These are phyloP conservation scores for Plectropomus leopardus DNA, from an alignment of 2,113 vertebrate species.

Conservation along the genomic window DNA sequence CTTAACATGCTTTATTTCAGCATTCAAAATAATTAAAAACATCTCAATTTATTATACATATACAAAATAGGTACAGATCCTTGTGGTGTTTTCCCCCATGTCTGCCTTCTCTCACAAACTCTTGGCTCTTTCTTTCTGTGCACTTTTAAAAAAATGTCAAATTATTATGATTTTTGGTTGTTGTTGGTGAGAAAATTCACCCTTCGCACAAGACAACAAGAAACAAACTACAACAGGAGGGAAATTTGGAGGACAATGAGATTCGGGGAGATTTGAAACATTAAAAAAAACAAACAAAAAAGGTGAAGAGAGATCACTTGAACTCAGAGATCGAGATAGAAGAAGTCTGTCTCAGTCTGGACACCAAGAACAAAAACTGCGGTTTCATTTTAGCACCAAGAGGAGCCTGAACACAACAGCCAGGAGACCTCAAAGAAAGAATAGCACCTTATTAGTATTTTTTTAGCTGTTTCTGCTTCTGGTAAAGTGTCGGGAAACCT, in stretches of 20 bases:
- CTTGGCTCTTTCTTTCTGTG: conserved; percentile 75
- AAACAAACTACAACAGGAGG: conserved; percentile 66
- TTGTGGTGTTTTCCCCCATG: conserved; percentile 85
- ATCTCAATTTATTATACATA: conserved; percentile 99
- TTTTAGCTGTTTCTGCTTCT: conserved; percentile 74
- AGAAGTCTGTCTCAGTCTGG: conserved; percentile 56
- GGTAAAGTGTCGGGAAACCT: conserved; percentile 61
- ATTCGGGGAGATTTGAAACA: conserved; percentile 30
- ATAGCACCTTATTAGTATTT: conserved; percentile 81
- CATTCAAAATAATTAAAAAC: conserved; percentile 99
- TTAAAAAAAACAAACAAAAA: conserved; percentile 21
- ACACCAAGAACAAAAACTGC: conserved; percentile 61
- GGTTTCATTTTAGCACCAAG: conserved; percentile 89
- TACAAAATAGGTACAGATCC: conserved; percentile 97
- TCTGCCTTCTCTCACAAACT: conserved; percentile 83
- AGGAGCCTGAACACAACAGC: conserved; percentile 72
- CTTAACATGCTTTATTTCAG: conserved; percentile 99
- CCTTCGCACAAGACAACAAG: conserved; percentile 69
- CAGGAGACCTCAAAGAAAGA: conserved; percentile 78
- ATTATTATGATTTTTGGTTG: conserved; percentile 43
- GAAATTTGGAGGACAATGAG: conserved; percentile 25
- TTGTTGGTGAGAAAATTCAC: conserved; percentile 72
- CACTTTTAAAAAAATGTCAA: conserved; percentile 54
- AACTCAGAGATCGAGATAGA: conserved; percentile 46
- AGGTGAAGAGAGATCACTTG: conserved; percentile 20